Conservation (phyloP, 64 coral and sea anemone genomes). For the Catalaphyllia jardinei region DNA sequence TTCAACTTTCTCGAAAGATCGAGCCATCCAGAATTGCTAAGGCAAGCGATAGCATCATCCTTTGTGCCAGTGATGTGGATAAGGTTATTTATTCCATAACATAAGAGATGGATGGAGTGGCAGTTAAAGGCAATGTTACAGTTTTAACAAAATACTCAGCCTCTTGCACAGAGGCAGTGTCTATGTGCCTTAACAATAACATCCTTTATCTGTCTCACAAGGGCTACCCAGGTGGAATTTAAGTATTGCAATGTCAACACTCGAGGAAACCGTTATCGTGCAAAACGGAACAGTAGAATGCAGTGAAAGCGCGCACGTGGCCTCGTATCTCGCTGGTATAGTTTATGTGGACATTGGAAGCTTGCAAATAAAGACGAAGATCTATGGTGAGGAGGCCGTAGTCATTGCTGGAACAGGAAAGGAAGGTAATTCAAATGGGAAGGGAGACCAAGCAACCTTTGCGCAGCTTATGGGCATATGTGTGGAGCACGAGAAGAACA, state of each 20-base stretch:
- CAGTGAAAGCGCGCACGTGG: conserved; percentile 57
- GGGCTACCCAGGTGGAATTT: conserved; percentile 47
- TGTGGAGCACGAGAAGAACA: conserved; percentile 2
- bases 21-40: not conserved
- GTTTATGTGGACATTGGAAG: conserved; percentile 38
- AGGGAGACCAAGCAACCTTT: conserved; percentile 9
- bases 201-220: conserved; percentile 61
- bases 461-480: conserved; percentile 8
- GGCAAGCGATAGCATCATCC: conserved; percentile 27
- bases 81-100: conserved; percentile 44
- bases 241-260: conserved; percentile 37
- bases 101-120: conserved; percentile 22
- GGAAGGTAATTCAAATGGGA: conserved; percentile 22
- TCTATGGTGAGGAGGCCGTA: not conserved
- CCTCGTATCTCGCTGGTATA: conserved; percentile 25
- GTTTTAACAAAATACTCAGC: conserved; percentile 35
- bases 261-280: conserved; percentile 18
- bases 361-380: conserved; percentile 32
- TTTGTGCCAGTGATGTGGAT: conserved; percentile 22
- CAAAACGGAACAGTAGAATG: conserved; percentile 48
- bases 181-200: conserved; percentile 48
- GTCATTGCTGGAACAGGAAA: not conserved
- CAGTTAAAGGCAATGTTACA: conserved; percentile 49
- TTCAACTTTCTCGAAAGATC: not conserved
- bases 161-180: conserved; percentile 37